Evolutionary conservation across 2,797 vertebrate species (phyloP).

Genomic region (Acrossocheilus wenchowensis): DNA sequence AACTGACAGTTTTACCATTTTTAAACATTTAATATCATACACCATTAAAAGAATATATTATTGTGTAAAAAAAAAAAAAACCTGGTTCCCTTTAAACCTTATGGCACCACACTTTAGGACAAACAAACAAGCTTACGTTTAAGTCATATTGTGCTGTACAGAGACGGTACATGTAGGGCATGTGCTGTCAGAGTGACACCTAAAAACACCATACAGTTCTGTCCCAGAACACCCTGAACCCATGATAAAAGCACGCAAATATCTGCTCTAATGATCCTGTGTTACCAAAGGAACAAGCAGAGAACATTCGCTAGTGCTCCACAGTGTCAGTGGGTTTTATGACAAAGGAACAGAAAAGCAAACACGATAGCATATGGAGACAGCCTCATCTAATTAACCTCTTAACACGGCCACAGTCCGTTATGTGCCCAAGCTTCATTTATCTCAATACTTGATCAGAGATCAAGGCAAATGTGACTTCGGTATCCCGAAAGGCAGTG

Average conservation of each 20-base stretch:
- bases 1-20: not conserved
- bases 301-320: not conserved
- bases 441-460: constrained; percentile 30
- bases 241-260: not conserved
- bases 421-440: not conserved
- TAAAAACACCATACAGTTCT: not conserved
- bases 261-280: constrained; percentile 20
- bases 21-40: not conserved
- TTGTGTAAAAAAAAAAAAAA: not conserved
- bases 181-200: constrained; percentile 28
- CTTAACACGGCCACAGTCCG: constrained; percentile 26
- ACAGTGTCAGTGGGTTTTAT: not conserved
- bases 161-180: not conserved
- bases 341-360: not conserved
- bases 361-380: not conserved
- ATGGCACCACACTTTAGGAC: no score
- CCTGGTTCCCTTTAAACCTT: not conserved
- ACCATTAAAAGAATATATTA: not conserved
- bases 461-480: constrained; percentile 35
- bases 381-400: constrained; percentile 40
- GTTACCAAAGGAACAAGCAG: constrained; percentile 9
- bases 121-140: not conserved
- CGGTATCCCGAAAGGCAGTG: not conserved
- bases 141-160: constrained; percentile 1
- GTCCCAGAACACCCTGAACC: constrained; percentile 34